Base-by-base conservation (phyloP, 2,888 invertebrate genomes). In the Heliconius aoede region DNA sequence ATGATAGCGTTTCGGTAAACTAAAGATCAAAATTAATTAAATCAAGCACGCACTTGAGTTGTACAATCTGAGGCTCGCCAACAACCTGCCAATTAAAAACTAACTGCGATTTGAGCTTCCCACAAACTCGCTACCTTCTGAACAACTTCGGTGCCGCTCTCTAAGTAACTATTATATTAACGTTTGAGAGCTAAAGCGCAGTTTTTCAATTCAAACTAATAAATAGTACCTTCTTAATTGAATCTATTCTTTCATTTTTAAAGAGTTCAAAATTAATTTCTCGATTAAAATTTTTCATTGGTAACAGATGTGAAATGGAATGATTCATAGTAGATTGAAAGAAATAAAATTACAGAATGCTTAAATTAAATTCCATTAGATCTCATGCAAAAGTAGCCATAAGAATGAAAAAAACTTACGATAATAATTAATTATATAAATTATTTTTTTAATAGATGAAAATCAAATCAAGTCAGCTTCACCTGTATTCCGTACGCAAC, bases 21-120 rank as follows among this genome's bases (percentile, higher is more conserved):
- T 87, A 87, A 87, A 89, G 89, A 89, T 89, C 89, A 88, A 89
- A 90, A 90, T 91, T 91, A 91, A 92, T 92, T 90, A 91, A 90
- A 86, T 87, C 85, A 81, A 90, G 89, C 88, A 69, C 88, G 86
- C 87, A 85, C 89, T 91, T 86, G 86, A 89, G 83, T 78, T 89
- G 91, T 91, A 89, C 89, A 90, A 90, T 91, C 88, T 87, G 87
- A 88, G 87, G 86, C 71, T 62, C n/a, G 75, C 55, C 55, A 75
- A 71, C 71, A 86, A 86, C 86, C 85, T 86, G 91, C 91, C 91
- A 92, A 91, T 92, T 92, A 92, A 92, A 92, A 75, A 75, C 64
- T 75, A 92, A 86, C 86, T 82, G 88, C 85, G 88, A 75, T 76
- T 80, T 78, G 76, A 87, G 85, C 85, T 85, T 85, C 58, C 62